Conservation (phyloP, 2,797 vertebrate genomes). For the Sarcoramphus papa region DNA sequence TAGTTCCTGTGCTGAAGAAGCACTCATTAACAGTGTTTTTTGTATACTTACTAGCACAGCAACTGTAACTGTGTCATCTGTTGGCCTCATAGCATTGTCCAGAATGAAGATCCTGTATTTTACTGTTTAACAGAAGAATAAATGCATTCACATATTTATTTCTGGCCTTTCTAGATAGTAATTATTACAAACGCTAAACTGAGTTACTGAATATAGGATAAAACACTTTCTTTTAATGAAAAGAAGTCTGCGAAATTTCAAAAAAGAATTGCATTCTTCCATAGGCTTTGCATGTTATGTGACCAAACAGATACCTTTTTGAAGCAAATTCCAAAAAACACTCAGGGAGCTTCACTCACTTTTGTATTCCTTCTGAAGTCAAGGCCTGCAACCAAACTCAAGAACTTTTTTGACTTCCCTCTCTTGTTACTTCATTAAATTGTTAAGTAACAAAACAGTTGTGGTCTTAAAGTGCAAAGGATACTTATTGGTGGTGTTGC, state of each 20-base stretch:
- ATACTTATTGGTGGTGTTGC: background rate
- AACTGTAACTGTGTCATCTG: constrained; percentile 36
- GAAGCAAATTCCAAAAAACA: background rate
- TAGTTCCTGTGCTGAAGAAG: background rate
- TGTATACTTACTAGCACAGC: constrained; percentile 64
- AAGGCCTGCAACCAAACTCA: background rate
- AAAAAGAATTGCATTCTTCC: background rate
- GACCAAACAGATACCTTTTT: background rate
- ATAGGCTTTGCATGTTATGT: background rate
- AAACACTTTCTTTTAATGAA: background rate
- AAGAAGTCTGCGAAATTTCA: background rate
- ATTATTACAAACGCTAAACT: background rate
- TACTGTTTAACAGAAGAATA: constrained; percentile 51
- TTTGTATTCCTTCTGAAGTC: background rate
- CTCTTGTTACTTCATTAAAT: background rate
- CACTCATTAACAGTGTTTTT: background rate
- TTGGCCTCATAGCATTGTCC: constrained; percentile 67
- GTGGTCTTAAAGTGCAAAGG: background rate
- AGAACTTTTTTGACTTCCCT: background rate
- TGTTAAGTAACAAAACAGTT: background rate
- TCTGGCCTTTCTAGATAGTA: background rate
- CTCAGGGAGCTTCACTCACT: background rate
- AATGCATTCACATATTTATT: background rate
- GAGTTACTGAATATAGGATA: background rate
- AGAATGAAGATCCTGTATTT: constrained; percentile 71